Evolutionary conservation across 2,113 vertebrate genomes (phyloP), one percentile per base, ranked within the genome.

Genomic region (Passer domesticus): DNA sequence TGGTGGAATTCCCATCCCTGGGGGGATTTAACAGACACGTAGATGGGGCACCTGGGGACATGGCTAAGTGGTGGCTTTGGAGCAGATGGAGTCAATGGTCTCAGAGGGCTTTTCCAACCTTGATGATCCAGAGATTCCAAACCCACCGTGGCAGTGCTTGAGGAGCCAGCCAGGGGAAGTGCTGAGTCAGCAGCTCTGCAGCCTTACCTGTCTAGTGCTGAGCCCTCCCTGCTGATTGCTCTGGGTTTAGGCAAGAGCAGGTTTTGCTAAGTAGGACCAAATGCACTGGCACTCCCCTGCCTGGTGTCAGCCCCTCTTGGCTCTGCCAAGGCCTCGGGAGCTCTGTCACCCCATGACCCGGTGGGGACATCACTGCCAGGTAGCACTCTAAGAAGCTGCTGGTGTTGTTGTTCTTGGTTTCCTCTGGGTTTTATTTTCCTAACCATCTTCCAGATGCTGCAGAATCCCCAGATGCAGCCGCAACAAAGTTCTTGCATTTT

Each of bases 391-490:
- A 93, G 83, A n/a, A 91, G 77, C 70, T 89, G 80, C 94, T 95
- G 94, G 33, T 75, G 79, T 0, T 82, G 76, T 2, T 96, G 86
- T 44, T 94, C 81, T 75, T 67, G 80, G 60, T 83, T 94, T 83
- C 89, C 94, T 90, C 39, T 78, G 66, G 55, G 30, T 66, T 68
- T 75, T 89, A 49, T 80, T 74, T 85, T 46, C 46, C 72, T 84
- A 80, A 94, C 92, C 84, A 27, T 91, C 92, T 97, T 97, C 96
- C 97, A 97, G 96, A 95, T 96, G 96, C 97, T 96, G 79, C 93
- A 91, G 89, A 92, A 89, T 97, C 91, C 96, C 97, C 97, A 97
- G 92, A 94, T 87, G 93, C 94, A 79, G 95, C 91, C 82, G 68
- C 94, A 96, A 94, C 94, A 92, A 94, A 96, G 87, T 93, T 91